Evolutionary conservation across 2,797 vertebrate genomes (phyloP).

Genomic region (Ambastaia sidthimunki): DNA sequence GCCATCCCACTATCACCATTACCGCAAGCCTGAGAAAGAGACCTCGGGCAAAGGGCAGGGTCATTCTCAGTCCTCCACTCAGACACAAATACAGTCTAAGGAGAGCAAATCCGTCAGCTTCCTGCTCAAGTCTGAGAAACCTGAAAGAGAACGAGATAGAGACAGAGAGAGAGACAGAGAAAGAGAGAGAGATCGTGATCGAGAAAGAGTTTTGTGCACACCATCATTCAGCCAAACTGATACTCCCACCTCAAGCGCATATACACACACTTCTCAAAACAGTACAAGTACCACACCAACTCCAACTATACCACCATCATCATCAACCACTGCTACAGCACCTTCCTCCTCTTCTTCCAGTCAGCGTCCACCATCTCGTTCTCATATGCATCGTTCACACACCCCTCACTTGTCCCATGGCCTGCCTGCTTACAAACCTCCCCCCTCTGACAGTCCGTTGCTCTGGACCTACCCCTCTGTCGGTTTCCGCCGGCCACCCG

Average conservation of each 20-base stretch:
- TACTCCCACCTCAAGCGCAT: slow-evolving; percentile 65
- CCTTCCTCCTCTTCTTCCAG: slow-evolving; percentile 72
- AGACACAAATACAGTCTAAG: slow-evolving; percentile 79
- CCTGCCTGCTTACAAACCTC: slow-evolving; percentile 81
- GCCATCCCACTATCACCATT: slow-evolving; percentile 87
- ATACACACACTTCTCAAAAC: slow-evolving; percentile 70
- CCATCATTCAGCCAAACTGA: slow-evolving; percentile 62
- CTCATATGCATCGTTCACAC: slow-evolving; percentile 74
- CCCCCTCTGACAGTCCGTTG: slow-evolving; percentile 81
- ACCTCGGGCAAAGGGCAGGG: slow-evolving; percentile 70
- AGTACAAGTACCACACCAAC: slow-evolving; percentile 77
- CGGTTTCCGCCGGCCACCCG: slow-evolving; percentile 86
- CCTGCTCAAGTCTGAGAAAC: slow-evolving; percentile 79
- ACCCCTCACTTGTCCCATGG: slow-evolving; percentile 71
- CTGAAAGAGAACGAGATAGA: slow-evolving; percentile 77
- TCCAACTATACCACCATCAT: slow-evolving; percentile 69
- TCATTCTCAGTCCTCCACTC: slow-evolving; percentile 73
- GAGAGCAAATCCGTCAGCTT: slow-evolving; percentile 83
- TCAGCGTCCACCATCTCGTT: slow-evolving; percentile 72
- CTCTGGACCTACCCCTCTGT: slow-evolving; percentile 91
- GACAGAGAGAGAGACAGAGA: slow-evolving; percentile 67
- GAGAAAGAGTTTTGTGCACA: slow-evolving; percentile 58
- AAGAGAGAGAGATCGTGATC: slow-evolving; percentile 50
- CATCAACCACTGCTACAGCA: slow-evolving; percentile 40
- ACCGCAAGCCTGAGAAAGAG: slow-evolving; percentile 85